Conservation (phyloP, 2,888 invertebrate genomes). For the Bhutanitis thaidina region DNA sequence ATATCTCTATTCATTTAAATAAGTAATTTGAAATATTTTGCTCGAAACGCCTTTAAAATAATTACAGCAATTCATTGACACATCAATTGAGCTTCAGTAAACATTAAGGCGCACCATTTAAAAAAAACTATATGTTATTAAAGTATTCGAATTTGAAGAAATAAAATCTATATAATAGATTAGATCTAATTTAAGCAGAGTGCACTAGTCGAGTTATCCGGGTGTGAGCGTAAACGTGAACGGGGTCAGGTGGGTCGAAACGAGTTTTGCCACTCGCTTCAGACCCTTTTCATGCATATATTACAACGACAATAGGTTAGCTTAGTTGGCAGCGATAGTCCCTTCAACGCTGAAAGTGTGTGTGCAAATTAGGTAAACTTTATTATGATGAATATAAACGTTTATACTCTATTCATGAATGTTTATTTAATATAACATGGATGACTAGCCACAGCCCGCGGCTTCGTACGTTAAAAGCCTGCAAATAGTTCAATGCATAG, state of each 20-base stretch:
- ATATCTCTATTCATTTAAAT: no score
- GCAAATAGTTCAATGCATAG: no score
- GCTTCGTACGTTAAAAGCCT: no score
- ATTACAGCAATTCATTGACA: not conserved
- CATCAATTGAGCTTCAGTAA: not conserved
- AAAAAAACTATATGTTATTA: not conserved
- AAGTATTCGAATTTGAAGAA: not conserved
- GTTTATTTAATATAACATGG: no score
- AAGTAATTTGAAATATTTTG: no score
- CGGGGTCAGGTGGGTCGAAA: conserved; percentile 1
- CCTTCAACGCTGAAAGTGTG: no score
- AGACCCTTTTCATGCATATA: conserved; percentile 5
- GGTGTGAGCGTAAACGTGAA: conserved; percentile 1
- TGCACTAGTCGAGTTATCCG: not conserved
- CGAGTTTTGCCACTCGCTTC: conserved; percentile 1
- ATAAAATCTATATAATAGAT: conserved; percentile 3
- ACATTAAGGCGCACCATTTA: not conserved
- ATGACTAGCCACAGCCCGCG: no score
- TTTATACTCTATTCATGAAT: no score
- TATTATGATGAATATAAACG: no score
- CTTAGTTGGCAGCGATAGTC: no score
- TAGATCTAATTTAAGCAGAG: conserved; percentile 1
- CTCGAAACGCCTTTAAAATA: not conserved
- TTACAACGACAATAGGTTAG: no score
- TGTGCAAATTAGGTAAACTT: no score